Evolutionary conservation across 2,113 vertebrate genomes (phyloP).

Genomic region (Tupaia chinensis): DNA sequence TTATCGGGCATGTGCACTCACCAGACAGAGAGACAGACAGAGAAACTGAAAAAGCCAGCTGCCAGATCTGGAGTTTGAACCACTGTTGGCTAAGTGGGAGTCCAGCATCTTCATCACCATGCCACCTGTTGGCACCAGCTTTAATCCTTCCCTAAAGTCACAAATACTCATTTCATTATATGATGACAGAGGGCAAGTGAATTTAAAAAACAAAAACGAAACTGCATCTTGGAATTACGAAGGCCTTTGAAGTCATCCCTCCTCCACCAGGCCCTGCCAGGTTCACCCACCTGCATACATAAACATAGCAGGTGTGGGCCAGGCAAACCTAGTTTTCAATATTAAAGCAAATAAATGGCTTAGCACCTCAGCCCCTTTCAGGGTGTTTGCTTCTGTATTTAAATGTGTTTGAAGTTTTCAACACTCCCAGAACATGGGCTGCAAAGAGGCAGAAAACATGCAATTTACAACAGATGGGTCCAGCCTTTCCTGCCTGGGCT

Average conservation of each 20-base stretch:
- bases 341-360: background rate
- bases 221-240: background rate
- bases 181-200: background rate
- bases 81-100: no score
- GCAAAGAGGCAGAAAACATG: conserved; percentile 84
- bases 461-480: conserved; percentile 84
- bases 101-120: no score
- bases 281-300: background rate
- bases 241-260: no score
- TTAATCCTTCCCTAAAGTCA: background rate
- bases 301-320: background rate
- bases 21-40: no score
- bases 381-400: conserved; percentile 75
- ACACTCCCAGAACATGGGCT: conserved; percentile 82
- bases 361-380: background rate
- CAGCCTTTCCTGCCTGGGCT: conserved; percentile 78
- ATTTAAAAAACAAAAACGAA: background rate
- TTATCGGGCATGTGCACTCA: no score
- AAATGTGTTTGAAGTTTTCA: conserved; percentile 76
- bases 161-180: conserved; percentile 10
- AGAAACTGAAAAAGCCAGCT: no score
- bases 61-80: no score
- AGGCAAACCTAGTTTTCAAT: background rate
- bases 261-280: accelerated
- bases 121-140: no score